Evolutionary conservation across 2,797 vertebrate genomes (phyloP), one percentile per base, ranked within the genome.

Genomic region (Microctenopoma stevenorrisi): DNA sequence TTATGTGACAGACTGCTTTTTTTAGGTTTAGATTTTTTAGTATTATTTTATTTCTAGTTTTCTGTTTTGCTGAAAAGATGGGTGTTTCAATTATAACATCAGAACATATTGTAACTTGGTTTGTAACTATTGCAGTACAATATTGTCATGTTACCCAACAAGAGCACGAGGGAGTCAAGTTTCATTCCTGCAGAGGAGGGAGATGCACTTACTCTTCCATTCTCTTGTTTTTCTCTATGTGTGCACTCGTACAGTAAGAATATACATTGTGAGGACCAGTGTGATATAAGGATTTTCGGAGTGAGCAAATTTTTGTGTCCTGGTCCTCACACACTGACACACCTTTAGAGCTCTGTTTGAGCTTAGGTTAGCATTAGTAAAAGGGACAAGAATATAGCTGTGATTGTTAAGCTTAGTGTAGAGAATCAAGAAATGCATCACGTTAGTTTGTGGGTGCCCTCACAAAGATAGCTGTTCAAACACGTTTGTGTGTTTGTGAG

Each of bases 161-260:
- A 35, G 64, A 82, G 40, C 47, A n/a, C 1, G 2, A 16, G 37
- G 60, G 67, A 70, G 48, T 82, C 68, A 61, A 64, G 63, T 86
- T 82, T 73, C 66, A 62, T 15, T 37, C 28, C n/a, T 73, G 48
- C 80, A 76, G 46, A 71, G 60, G 35, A 55, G 28, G 48, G 5
- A 35, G 59, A 68, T 53, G 68, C 59, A 72, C 74, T 81, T 71
- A 79, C 49, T 67, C 74, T 71, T 74, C 54, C 56, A 61, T 46
- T 65, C 28, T 59, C 61, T 46, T 46, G 16, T 46, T 46, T 51
- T 4, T 43, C 11, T 49, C 2, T 26, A 10, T 58, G 28, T 60
- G 15, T 40, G 61, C 55, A 35, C 48, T 46, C 47, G 71, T 38
- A 44, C 54, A n/a, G 46, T 10, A 14, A 18, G 44, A 16, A n/a